phyloP scores from a whole-genome alignment of 1,140 invertebrate species.

The Diorhabda sublineata region DNA sequence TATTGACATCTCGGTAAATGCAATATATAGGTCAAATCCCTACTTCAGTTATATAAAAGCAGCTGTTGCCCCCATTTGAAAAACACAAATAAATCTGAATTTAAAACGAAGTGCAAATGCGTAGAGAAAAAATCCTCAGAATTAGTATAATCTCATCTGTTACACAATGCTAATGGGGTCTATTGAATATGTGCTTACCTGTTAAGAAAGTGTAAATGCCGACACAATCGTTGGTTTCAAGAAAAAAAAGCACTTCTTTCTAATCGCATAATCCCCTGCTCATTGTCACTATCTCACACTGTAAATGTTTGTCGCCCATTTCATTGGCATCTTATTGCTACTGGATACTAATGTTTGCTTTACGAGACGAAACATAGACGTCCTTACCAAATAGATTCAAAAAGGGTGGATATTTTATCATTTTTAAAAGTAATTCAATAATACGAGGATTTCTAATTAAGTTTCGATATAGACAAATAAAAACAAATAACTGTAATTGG shows the following conservation, averaged over 20 bases:
- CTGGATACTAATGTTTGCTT: neutral
- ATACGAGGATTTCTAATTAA: too few relatives aligned
- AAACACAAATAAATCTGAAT: neutral
- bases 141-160: conserved; percentile 16
- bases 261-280: conserved; percentile 13
- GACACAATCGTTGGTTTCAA: conserved; percentile 13
- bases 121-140: neutral
- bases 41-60: neutral
- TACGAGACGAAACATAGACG: neutral
- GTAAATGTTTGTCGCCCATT: neutral
- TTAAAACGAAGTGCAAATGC: neutral
- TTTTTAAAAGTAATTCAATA: too few relatives aligned
- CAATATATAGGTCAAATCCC: neutral
- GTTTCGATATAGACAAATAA: too few relatives aligned
- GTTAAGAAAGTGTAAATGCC: conserved; percentile 14
- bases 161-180: conserved; percentile 13
- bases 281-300: conserved; percentile 5
- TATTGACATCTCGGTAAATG: neutral
- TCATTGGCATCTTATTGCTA: neutral
- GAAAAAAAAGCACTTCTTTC: conserved; percentile 10
- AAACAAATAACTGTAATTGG: too few relatives aligned
- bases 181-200: conserved; percentile 5
- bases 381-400: too few relatives aligned
- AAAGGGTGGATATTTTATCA: too few relatives aligned
- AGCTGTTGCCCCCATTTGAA: neutral